Conservation (phyloP, 1,140 invertebrate species). For the Macrobrachium nipponense region DNA sequence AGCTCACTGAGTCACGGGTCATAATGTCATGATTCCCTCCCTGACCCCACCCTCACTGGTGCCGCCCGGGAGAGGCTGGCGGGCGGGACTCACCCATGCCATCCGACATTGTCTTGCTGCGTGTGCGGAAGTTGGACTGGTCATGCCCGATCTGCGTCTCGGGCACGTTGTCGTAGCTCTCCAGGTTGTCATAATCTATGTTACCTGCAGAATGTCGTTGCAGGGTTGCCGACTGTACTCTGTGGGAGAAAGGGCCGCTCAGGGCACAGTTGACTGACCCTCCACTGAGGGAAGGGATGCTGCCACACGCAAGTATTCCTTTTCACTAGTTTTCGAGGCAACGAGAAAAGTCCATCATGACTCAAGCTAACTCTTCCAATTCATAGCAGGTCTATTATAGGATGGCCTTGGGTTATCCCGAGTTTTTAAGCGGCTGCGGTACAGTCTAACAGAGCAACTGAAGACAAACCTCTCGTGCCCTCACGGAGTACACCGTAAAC, state of each 20-base stretch:
- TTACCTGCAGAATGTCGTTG: constrained; percentile 91
- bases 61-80: constrained; percentile 42
- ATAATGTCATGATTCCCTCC: constrained; percentile 50
- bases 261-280: constrained; percentile 42
- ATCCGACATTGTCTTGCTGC: constrained; percentile 92
- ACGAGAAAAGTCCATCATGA: no score
- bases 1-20: constrained; percentile 59
- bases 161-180: constrained; percentile 68
- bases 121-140: constrained; percentile 76
- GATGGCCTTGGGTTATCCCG: no score
- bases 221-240: constrained; percentile 67
- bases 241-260: constrained; percentile 48
- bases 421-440: no score
- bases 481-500: no score
- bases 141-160: constrained; percentile 55
- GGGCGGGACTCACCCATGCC: constrained; percentile 73
- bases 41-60: constrained; percentile 44
- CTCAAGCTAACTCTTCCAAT: no score
- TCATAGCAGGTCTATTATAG: no score
- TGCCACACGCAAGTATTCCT: constrained; percentile 9
- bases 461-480: no score
- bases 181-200: constrained; percentile 84
- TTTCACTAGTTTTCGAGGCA: no score
- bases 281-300: constrained; percentile 21
- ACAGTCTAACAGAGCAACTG: no score